Base-by-base conservation (phyloP, 1,140 invertebrate genomes). In the Eupeodes corollae region DNA sequence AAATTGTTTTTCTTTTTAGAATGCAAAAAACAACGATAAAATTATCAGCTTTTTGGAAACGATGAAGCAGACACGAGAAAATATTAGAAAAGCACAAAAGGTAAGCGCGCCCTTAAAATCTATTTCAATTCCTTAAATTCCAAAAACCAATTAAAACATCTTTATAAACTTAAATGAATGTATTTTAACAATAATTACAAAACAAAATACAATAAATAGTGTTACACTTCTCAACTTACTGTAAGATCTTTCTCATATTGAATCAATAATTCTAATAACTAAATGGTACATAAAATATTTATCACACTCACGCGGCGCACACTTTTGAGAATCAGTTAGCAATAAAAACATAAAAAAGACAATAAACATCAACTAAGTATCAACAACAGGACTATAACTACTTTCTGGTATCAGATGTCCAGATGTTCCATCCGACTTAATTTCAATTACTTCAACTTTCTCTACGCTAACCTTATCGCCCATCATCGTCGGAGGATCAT, bases 381-480 rank as follows among this genome's bases (percentile, higher is more conserved):
- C 21, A 26, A 26, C 21, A 26, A 26, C n/a, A n/a, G n/a, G n/a
- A n/a, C n/a, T n/a, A n/a, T n/a, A 26, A 3, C 16, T 19, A 41
- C 10, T 19, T 39, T 54, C 32, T 30, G 62, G 63, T 58, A 60
- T 64, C 37, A 68, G 47, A 37, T 67, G 66, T 32, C 66, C 66
- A 2, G 61, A 58, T n/a, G 50, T 54, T 2, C 61, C 63, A 45
- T 65, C 60, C 13, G 66, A 49, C 42, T 65, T 61, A 34, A 68
- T 68, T 56, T 68, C 65, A 46, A 68, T 68, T 26, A 67, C 65
- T 47, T 68, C 63, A 10, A 61, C 52, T 45, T 64, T 66, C 46
- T 68, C 63, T 5, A 66, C 63, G 45, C 59, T 42, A 5, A 52
- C 46, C 30, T 51, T 62, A 26, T 26, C 21, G 21, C 21, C 21